phyloP scores from a whole-genome alignment of 23 tunicate species.

The Diplosoma virens region DNA sequence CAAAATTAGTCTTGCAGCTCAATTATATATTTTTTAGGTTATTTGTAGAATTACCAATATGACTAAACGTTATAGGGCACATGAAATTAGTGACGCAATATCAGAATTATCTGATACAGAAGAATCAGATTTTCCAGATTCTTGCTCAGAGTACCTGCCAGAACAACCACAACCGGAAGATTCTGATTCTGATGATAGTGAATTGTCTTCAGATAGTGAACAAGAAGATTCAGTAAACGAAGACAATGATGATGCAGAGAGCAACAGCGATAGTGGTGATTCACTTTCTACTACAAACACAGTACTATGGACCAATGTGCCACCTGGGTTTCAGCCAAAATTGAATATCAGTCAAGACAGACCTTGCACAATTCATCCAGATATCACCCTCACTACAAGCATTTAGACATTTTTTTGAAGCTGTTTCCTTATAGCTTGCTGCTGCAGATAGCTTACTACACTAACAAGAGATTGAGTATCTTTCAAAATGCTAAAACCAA shows the following conservation, averaged over 20 bases:
- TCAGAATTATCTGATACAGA: background rate
- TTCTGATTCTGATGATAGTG: slow-evolving; percentile 24
- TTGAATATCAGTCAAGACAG: too few relatives aligned
- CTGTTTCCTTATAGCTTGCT: slow-evolving; percentile 35
- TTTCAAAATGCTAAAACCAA: too few relatives aligned
- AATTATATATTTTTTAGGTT: slow-evolving; percentile 1
- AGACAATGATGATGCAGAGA: too few relatives aligned
- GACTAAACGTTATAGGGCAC: background rate
- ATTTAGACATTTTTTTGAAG: slow-evolving; percentile 37
- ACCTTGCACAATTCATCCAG: too few relatives aligned
- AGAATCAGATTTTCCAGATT: slow-evolving; percentile 16
- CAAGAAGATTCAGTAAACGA: too few relatives aligned
- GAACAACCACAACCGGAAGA: slow-evolving; percentile 23
- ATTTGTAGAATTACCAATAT: background rate
- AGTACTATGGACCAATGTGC: too few relatives aligned
- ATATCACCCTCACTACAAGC: slow-evolving; percentile 28
- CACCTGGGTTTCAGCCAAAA: too few relatives aligned
- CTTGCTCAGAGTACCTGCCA: slow-evolving; percentile 23
- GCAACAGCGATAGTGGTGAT: too few relatives aligned
- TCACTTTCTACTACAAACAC: too few relatives aligned
- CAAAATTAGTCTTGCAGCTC: slow-evolving; percentile 2
- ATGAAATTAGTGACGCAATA: slow-evolving; percentile 3
- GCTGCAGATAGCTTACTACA: slow-evolving; percentile 46
- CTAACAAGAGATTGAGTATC: slow-evolving; percentile 33
- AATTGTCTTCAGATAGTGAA: slow-evolving; percentile 29